phyloP scores from a whole-genome alignment of 64 coral and sea anemone species.

The Dendrophyllia cribrosa region DNA sequence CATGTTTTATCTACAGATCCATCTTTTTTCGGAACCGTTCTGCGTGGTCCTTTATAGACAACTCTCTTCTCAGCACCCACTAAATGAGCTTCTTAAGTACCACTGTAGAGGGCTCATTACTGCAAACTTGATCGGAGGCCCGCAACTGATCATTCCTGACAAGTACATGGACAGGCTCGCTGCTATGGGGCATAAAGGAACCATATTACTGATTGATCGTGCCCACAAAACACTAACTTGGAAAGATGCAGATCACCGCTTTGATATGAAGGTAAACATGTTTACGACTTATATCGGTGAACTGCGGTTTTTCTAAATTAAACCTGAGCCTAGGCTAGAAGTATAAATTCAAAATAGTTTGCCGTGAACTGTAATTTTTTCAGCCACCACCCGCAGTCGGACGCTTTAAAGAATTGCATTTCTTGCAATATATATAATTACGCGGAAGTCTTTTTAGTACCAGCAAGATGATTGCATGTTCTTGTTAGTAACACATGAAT shows the following conservation, averaged over 20 bases:
- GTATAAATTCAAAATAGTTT: neutral
- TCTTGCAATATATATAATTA: no score
- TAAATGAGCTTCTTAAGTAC: slow-evolving; percentile 41
- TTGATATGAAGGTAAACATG: neutral
- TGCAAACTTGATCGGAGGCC: slow-evolving; percentile 27
- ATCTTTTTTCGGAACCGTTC: slow-evolving; percentile 16
- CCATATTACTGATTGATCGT: slow-evolving; percentile 5
- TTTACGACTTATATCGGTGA: no score
- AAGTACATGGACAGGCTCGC: slow-evolving; percentile 6
- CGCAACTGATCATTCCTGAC: neutral
- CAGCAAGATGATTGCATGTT: no score
- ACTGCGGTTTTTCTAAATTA: no score
- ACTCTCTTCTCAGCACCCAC: slow-evolving; percentile 24
- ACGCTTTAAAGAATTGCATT: no score
- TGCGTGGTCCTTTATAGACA: slow-evolving; percentile 39
- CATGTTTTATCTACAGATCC: neutral
- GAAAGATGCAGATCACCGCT: slow-evolving; percentile 13
- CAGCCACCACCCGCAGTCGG: no score
- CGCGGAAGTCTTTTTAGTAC: no score
- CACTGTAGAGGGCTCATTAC: slow-evolving; percentile 46
- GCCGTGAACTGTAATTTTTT: no score
- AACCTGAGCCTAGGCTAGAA: no score
- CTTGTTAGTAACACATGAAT: neutral
- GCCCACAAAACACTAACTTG: slow-evolving; percentile 2
- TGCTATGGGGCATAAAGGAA: slow-evolving; percentile 30